These are phyloP conservation scores for Margarornis squamiger DNA, from an alignment of 2,797 vertebrate genomes.

Conservation along the genomic window DNA sequence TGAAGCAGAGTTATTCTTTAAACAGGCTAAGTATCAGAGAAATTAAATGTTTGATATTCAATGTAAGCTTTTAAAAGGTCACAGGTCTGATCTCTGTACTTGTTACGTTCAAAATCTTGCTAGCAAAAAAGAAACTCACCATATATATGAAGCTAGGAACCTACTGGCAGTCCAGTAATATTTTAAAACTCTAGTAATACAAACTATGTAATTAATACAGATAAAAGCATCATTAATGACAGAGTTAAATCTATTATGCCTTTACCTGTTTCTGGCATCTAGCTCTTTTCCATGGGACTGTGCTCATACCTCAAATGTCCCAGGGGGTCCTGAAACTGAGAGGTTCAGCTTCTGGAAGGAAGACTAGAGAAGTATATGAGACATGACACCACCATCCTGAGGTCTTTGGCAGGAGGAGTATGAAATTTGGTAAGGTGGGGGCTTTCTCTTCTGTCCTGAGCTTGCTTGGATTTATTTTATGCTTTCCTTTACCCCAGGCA, in stretches of 20 bases:
- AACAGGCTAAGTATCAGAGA: not conserved
- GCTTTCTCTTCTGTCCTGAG: not conserved
- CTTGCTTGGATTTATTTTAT: not conserved
- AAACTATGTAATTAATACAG: not conserved
- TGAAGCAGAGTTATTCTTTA: not conserved
- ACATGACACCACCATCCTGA: not conserved
- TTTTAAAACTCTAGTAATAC: not conserved
- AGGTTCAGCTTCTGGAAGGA: not conserved
- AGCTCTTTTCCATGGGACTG: not conserved
- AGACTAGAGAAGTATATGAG: not conserved
- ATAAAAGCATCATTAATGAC: not conserved
- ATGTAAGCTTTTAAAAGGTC: not conserved
- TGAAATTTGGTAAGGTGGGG: accelerated
- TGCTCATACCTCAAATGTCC: accelerated
- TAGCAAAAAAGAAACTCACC: not conserved
- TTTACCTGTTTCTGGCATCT: not conserved
- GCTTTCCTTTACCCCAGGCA: not conserved
- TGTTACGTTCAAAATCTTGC: not conserved
- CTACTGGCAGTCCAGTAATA: not conserved
- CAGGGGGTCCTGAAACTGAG: not conserved
- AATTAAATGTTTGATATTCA: not conserved
- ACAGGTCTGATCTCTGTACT: not conserved
- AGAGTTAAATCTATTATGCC: not conserved
- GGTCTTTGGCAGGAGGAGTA: not conserved
- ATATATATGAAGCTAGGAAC: not conserved